Percentiles rank a stretch among this genome's conserved stretches.
phyloP scores from a whole-genome alignment of 2,888 invertebrate genomes.

The Andrena minutula region DNA sequence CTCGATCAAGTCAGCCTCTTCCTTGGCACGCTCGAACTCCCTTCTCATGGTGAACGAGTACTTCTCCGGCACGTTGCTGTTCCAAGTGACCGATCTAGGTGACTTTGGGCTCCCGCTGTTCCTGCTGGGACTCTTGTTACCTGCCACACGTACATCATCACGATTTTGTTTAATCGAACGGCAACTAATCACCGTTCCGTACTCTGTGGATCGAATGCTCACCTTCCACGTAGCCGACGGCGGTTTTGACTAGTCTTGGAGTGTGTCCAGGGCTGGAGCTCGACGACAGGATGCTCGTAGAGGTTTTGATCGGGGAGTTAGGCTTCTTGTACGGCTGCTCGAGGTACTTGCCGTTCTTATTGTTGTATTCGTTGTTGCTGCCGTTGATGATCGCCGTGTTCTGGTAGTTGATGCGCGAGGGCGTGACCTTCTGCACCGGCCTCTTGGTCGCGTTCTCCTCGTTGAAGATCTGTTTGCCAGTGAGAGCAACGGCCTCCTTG shows the following conservation, averaged over 20 bases:
- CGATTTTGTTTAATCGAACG: neutral
- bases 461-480: constrained; percentile 76
- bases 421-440: constrained; percentile 92
- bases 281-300: constrained; percentile 87
- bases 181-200: neutral
- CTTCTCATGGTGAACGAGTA: constrained; percentile 96
- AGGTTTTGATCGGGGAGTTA: constrained; percentile 88
- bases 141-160: constrained; percentile 54
- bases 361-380: constrained; percentile 80
- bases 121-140: constrained; percentile 77
- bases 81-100: constrained; percentile 89
- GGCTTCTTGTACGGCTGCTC: constrained; percentile 88
- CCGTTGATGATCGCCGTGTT: constrained; percentile 80
- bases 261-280: constrained; percentile 83
- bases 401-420: constrained; percentile 88
- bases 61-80: constrained; percentile 90
- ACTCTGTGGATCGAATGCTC: constrained; percentile 4
- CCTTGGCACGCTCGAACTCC: constrained; percentile 95
- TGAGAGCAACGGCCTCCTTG: constrained; percentile 64
- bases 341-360: constrained; percentile 80
- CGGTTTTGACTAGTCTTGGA: constrained; percentile 87
- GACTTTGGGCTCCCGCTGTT: constrained; percentile 81
- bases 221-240: constrained; percentile 88
- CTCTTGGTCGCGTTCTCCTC: constrained; percentile 87
- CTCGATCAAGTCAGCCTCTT: constrained; percentile 94